Evolutionary conservation across 2,888 invertebrate species (phyloP), one percentile per base, ranked within the genome.

Genomic region (Bimastos eiseni): DNA sequence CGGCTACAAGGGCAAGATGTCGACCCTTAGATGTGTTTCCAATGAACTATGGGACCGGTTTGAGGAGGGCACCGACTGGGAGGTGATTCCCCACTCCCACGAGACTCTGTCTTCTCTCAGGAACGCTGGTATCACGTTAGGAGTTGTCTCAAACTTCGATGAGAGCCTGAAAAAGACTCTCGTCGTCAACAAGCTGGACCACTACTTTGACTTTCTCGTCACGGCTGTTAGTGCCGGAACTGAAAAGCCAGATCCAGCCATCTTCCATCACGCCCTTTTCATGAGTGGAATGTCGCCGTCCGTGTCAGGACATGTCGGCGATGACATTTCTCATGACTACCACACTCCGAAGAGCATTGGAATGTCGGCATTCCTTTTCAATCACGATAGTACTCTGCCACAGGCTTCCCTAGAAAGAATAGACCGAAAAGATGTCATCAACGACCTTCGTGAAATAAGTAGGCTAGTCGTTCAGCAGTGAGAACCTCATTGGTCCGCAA

Each of bases 131-230:
- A 38, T 94, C 2, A 93, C 92, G 90, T 41, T 98, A 88, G 98
- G 98, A 6, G 96, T 98, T 0, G 96, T 98, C 92, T 98, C 98
- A 15, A 98, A 98, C 95, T 98, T 97, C 95, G 98, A 98, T 95
- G 97, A 97, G 49, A 96, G 98, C 49, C 95, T 98, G 4, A 96
- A 96, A 91, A 95, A 96, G 13, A 96, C 98, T 92, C 95, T 98
- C 90, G 93, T 95, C 30, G 96, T 96, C 93, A 96, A 97, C 83
- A 96, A 96, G 91, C 95, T 98, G n/a, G 94, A 96, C 90, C 95
- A 96, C 90, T 96, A 97, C 94, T 97, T 98, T 95, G 96, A 97
- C 92, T 98, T 98, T 95, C 96, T 98, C 88, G 92, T 98, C 24
- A 96, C 97, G 13, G 98, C 98, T 0, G 97, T 97, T 94, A 96